Evolutionary conservation across 2,888 invertebrate genomes (phyloP).

Genomic region (Ethmia dodecea): DNA sequence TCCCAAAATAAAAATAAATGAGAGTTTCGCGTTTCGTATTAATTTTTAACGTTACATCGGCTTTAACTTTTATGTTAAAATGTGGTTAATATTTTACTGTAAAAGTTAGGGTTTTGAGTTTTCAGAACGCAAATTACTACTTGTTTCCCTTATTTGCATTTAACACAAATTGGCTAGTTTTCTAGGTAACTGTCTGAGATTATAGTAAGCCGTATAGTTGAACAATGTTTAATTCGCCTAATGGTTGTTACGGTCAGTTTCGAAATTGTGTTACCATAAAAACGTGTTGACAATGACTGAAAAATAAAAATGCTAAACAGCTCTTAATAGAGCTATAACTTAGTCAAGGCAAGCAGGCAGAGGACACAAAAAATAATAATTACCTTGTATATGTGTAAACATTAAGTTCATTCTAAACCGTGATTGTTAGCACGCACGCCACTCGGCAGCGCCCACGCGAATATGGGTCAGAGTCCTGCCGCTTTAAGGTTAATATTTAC

Average conservation of each 20-base stretch:
- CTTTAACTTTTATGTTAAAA: constrained; percentile 42
- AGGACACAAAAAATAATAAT: constrained; percentile 51
- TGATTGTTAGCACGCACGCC: constrained; percentile 62
- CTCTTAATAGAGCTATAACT: constrained; percentile 49
- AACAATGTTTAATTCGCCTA: constrained; percentile 16
- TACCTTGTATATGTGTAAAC: constrained; percentile 59
- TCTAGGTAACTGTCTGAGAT: constrained; percentile 9
- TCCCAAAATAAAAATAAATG: constrained; percentile 71
- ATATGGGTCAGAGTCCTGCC: constrained; percentile 41
- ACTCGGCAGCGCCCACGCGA: constrained; percentile 38
- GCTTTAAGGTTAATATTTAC: constrained; percentile 44
- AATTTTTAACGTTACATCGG: constrained; percentile 58
- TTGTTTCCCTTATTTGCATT: constrained; percentile 29
- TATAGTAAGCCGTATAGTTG: too few species aligned
- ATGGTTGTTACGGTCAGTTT: constrained; percentile 4
- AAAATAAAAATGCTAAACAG: constrained; percentile 30
- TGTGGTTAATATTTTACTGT: too few species aligned
- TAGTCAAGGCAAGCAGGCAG: constrained; percentile 39
- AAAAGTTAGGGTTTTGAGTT: constrained; percentile 33
- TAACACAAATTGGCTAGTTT: constrained; percentile 19
- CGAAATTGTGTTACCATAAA: constrained; percentile 8
- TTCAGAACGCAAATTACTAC: constrained; percentile 27
- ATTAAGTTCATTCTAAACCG: constrained; percentile 49
- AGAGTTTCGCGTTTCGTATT: constrained; percentile 66
- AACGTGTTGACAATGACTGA: constrained; percentile 10